A percentile compares a stretch with the other conserved stretches of the same genome.
Conservation (phyloP, 2,888 invertebrate genomes). For the Lapara coniferarum region DNA sequence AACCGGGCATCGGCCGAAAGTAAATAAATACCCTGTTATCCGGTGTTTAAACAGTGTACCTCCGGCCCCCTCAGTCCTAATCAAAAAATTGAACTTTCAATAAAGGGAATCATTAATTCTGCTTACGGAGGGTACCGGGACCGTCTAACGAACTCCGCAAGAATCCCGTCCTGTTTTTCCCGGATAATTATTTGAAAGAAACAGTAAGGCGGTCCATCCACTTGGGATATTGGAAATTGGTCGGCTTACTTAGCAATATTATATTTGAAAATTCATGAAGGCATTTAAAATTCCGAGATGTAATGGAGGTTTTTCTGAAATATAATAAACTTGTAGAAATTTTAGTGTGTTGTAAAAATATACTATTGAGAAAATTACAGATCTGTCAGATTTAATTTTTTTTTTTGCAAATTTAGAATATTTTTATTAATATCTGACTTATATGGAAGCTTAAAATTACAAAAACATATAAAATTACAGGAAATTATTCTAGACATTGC, state of each 20-base stretch:
- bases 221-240: constrained; percentile 57
- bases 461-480: too few species aligned
- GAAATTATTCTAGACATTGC: too few species aligned
- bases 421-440: too few species aligned
- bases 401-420: too few species aligned
- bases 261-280: not conserved
- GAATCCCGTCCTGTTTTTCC: constrained; percentile 78
- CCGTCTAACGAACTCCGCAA: constrained; percentile 73
- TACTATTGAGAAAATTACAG: too few species aligned
- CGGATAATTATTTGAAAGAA: constrained; percentile 71
- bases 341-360: too few species aligned
- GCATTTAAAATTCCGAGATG: not conserved
- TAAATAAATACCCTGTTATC: constrained; percentile 79
- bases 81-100: constrained; percentile 89
- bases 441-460: too few species aligned
- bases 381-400: too few species aligned
- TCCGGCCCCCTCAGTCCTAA: constrained; percentile 74
- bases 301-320: too few species aligned
- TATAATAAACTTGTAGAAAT: too few species aligned
- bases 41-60: constrained; percentile 77
- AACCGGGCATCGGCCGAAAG: constrained; percentile 76
- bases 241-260: constrained; percentile 35
- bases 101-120: constrained; percentile 89
- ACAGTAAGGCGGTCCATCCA: constrained; percentile 61
- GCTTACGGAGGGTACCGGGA: constrained; percentile 69